Percentiles rank a stretch among this genome's conserved stretches.
Evolutionary conservation across 2,888 invertebrate genomes (phyloP).

Genomic region (Philopedon plagiatum): DNA sequence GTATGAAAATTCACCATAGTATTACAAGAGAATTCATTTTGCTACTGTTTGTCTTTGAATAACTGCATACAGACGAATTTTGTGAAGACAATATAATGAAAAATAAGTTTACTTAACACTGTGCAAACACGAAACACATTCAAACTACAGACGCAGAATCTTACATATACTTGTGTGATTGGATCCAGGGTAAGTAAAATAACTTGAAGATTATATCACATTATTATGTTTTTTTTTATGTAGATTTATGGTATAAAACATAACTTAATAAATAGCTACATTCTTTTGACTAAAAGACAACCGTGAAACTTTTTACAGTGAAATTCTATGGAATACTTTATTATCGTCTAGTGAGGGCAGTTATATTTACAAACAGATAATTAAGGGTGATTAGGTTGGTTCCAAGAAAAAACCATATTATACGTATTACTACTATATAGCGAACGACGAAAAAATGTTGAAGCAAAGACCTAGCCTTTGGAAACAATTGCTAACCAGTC

Average conservation of each 20-base stretch:
- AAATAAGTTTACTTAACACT: neutral
- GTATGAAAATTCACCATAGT: too few species aligned
- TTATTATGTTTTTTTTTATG: neutral
- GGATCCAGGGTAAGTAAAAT: neutral
- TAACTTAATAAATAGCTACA: neutral
- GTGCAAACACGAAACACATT: conserved; percentile 1
- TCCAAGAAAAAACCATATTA: too few species aligned
- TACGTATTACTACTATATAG: too few species aligned
- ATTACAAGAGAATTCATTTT: too few species aligned
- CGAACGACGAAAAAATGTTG: too few species aligned
- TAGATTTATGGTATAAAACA: neutral
- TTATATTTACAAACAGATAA: neutral
- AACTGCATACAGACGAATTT: neutral
- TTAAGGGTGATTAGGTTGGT: too few species aligned
- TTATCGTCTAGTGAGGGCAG: neutral
- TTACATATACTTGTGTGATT: neutral
- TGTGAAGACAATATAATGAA: too few species aligned
- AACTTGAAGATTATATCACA: conserved; percentile 4
- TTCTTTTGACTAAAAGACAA: neutral
- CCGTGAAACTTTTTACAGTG: neutral
- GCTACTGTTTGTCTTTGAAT: too few species aligned
- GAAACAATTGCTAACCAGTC: too few species aligned
- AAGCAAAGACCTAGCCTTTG: too few species aligned
- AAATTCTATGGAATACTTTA: neutral
- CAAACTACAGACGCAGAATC: too few species aligned